Base-by-base conservation (phyloP, 2,113 vertebrate species). In the Dinomys branickii region DNA sequence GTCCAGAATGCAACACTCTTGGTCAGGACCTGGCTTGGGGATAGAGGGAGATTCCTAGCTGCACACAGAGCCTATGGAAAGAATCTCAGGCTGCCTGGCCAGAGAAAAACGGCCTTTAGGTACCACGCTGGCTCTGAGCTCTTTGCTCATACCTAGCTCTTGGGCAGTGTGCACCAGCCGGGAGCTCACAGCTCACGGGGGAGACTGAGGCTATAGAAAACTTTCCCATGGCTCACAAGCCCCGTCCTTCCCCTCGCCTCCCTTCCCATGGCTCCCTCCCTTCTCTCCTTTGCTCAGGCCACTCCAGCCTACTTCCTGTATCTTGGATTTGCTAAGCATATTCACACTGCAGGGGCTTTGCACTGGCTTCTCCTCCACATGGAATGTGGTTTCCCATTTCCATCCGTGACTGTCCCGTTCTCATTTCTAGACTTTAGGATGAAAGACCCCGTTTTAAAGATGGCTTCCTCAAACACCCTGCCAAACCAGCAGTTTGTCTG, bases 351-450 rank as follows among this genome's bases (percentile, higher is more conserved):
- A 69, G 52, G 47, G 41, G 61, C 38, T 94, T 65, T 56, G 56
- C 24, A 63, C 67, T 2, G 5, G 67, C n/a, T 61, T 89, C 91
- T 56, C 6, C 14, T 85, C n/a, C 2, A 2, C 20, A 33, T 44
- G 83, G 88, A 73, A 85, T 85, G 67, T 65, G 56, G 65, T 83
- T 93, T 87, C 78, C 78, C 47, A 84, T 83, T 54, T 86, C 71
- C 38, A 58, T 28, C 35, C 6, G 4, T 28, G 24, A 16, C 35
- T 26, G 26, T 17, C 67, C 35, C 67, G 94, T 93, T 81, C 85
- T 75, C 54, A 19, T 59, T 5, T 22, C 10, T 75, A 59, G n/a
- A 41, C 30, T 44, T 54, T 77, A 65, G 85, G 71, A 78, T 24
- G 3, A 30, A 86, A 95, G 77, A 54, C 54, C 44, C 24, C 30